A percentile compares a stretch with the other conserved stretches of the same genome.
These are phyloP conservation scores for Drosophila subsilvestris DNA, from an alignment of 2,888 invertebrate genomes.

Conservation along the genomic window DNA sequence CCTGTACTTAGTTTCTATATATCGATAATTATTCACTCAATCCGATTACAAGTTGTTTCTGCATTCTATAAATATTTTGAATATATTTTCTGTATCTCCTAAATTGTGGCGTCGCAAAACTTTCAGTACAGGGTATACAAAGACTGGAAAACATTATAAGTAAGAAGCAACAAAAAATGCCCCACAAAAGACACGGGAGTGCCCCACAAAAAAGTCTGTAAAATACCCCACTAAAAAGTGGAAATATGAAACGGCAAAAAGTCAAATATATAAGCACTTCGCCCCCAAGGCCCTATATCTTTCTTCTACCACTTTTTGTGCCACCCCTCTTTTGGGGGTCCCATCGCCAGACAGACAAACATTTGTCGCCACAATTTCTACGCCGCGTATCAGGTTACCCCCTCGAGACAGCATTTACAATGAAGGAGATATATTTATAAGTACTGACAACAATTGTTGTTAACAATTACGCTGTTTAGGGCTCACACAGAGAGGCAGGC, in stretches of 20 bases:
- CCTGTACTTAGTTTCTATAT: background rate
- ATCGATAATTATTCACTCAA: background rate
- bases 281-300: constrained; percentile 2
- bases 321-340: background rate
- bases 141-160: too few relatives aligned
- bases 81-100: too few relatives aligned
- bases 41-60: too few relatives aligned
- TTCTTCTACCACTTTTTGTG: constrained; percentile 4
- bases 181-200: background rate
- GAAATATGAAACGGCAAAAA: constrained; percentile 35
- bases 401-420: constrained; percentile 37
- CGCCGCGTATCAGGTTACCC: constrained; percentile 65
- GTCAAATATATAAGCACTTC: constrained; percentile 29
- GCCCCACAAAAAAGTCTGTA: background rate
- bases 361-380: constrained; percentile 67
- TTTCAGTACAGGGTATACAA: too few relatives aligned
- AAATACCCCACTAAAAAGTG: constrained; percentile 7
- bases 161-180: background rate
- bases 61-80: too few relatives aligned
- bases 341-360: constrained; percentile 27
- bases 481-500: constrained; percentile 16
- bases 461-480: constrained; percentile 51
- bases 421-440: constrained; percentile 16
- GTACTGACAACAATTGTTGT: constrained; percentile 35
- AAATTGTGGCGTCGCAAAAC: too few relatives aligned